phyloP scores from a whole-genome alignment of 2,888 invertebrate species.

The Osmoderma eremita region DNA sequence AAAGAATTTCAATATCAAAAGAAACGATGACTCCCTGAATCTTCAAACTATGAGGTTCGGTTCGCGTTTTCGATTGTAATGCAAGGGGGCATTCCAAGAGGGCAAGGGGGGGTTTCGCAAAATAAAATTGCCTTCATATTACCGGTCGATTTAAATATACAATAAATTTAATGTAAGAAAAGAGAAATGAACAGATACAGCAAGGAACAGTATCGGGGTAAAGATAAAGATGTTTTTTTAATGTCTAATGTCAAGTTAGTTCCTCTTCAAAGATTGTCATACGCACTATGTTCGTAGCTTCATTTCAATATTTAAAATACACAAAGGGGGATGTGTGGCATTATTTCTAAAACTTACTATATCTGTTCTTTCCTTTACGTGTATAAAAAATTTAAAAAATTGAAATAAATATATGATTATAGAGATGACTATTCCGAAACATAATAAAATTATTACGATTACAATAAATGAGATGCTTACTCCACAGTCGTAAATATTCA shows the following conservation, averaged over 20 bases:
- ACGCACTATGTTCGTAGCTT: constrained; percentile 6
- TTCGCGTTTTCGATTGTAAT: too few relatives aligned
- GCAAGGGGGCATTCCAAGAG: too few relatives aligned
- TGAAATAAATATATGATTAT: too few relatives aligned
- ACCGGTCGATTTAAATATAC: not conserved
- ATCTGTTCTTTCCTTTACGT: not conserved
- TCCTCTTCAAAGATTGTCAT: constrained; percentile 13
- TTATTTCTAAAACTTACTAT: not conserved
- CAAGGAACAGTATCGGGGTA: not conserved
- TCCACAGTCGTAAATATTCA: not conserved
- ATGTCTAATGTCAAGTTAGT: too few relatives aligned
- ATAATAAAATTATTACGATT: constrained; percentile 3
- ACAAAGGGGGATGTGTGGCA: too few relatives aligned
- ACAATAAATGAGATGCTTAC: constrained; percentile 17
- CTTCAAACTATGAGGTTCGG: too few relatives aligned
- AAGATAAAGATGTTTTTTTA: not conserved
- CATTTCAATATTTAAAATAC: not conserved
- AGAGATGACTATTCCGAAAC: too few relatives aligned
- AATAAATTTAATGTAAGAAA: not conserved
- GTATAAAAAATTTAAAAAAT: too few relatives aligned
- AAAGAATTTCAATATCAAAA: too few relatives aligned
- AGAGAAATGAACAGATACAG: constrained; percentile 2
- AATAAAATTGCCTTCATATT: not conserved
- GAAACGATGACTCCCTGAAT: too few relatives aligned
- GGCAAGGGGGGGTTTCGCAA: too few relatives aligned